Evolutionary conservation across 2,797 vertebrate species (phyloP).

Genomic region (Loriculus beryllinus): DNA sequence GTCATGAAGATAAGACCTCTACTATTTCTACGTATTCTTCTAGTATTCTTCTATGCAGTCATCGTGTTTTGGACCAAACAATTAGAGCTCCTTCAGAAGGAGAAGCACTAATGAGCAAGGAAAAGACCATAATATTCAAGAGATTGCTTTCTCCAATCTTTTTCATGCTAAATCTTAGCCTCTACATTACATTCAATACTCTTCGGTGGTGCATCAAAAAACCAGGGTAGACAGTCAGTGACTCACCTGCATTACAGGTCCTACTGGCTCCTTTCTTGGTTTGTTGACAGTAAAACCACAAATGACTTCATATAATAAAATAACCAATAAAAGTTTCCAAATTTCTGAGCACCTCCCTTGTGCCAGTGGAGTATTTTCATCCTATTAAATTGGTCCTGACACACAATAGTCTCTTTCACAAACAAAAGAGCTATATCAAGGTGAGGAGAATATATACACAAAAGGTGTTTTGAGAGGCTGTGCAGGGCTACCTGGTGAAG

Average conservation of each 20-base stretch:
- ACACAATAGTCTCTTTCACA: background rate
- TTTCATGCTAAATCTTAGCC: background rate
- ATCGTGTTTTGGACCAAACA: background rate
- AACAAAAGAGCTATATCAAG: background rate
- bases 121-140: background rate
- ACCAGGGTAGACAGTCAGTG: background rate
- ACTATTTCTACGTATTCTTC: background rate
- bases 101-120: background rate
- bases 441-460: conserved; percentile 59
- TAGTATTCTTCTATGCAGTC: no score
- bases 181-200: background rate
- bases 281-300: conserved; percentile 75
- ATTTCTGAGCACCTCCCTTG: conserved; percentile 1
- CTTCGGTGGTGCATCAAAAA: background rate
- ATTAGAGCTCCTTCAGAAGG: background rate
- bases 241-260: conserved; percentile 75
- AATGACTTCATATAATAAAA: conserved; percentile 47
- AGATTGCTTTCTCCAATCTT: background rate
- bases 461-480: conserved; percentile 68
- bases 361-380: conserved; percentile 73
- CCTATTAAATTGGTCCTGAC: conserved; percentile 57
- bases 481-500: conserved; percentile 76
- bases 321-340: conserved; percentile 70
- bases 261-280: conserved; percentile 66
- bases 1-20: background rate